Base-by-base conservation (phyloP, 2,797 vertebrate species). In the Malurus splendens region DNA sequence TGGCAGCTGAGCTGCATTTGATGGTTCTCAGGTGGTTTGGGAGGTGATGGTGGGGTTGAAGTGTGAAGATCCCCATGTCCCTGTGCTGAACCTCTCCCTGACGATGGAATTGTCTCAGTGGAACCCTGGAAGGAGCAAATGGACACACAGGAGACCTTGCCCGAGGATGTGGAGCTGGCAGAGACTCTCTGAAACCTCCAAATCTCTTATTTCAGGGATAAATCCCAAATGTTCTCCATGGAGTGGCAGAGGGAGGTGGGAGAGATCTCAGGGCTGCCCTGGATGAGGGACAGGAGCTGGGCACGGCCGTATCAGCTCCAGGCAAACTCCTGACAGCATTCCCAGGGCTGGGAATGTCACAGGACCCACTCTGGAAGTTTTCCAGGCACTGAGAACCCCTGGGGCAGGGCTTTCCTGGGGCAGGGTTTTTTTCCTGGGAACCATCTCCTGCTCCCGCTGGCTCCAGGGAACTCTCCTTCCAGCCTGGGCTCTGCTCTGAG, bases 371-470 rank as follows among this genome's bases (percentile, higher is more conserved):
- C 36, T 36, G 36, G 36, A 36, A 36, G 36, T 5, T 36, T 36
- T 36, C 36, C 36, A 36, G 36, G 10, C 60, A 6, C 56, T 23
- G 47, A 32, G 38, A 62, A 28, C 36, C n/a, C 30, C 28, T 0
- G 0, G 54, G 20, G 2, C 32, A 30, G 7, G 18, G 5, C 41
- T 72, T 76, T n/a, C 52, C 41, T 0, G 0, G 54, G 20, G 2
- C 32, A 30, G 7, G 18, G 5, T 39, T 72, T 76, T n/a, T 36
- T 36, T 36, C 52, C 41, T 5, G 1, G 19, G 39, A 84, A 39
- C 71, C 8, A 3, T 36, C 39, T 33, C 9, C 0, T 8, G 30
- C 32, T 72, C 17, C 62, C 12, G 17, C 9, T 14, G 51, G 25
- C 45, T 70, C 14, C 18, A 16, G 77, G 65, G 54, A 66, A 27